Evolutionary conservation across 2,797 vertebrate genomes (phyloP).

Genomic region (Neoniphon sammara): DNA sequence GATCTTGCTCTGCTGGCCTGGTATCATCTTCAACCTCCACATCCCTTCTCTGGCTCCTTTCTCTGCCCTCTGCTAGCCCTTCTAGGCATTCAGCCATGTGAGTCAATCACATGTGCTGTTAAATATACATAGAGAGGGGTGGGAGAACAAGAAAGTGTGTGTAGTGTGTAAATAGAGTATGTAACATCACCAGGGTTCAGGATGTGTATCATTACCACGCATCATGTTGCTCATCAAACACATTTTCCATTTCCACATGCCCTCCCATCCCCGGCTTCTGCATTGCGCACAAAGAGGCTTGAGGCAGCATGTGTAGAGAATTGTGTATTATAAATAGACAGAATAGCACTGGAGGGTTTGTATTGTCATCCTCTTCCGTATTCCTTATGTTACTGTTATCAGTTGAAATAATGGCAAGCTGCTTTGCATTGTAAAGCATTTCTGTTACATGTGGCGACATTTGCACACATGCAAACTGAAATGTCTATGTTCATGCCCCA

Average conservation of each 20-base stretch:
- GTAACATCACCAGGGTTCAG: slow-evolving; percentile 2
- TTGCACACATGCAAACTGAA: slow-evolving; percentile 1
- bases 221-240: slow-evolving; percentile 18
- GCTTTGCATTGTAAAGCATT: slow-evolving; percentile 14
- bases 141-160: not conserved
- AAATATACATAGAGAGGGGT: slow-evolving; percentile 29
- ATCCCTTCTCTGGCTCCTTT: slow-evolving; percentile 26
- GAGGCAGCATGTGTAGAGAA: slow-evolving; percentile 15
- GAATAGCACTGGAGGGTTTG: not conserved
- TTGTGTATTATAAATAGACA: slow-evolving; percentile 23
- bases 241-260: slow-evolving; percentile 41
- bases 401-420: slow-evolving; percentile 1
- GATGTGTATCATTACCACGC: slow-evolving; percentile 15
- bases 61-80: slow-evolving; percentile 8
- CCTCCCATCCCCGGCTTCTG: slow-evolving; percentile 3
- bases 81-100: slow-evolving; percentile 43
- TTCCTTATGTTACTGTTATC: slow-evolving; percentile 1
- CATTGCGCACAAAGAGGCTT: slow-evolving; percentile 19
- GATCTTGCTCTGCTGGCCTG: slow-evolving; percentile 1
- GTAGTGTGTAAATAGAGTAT: slow-evolving; percentile 31
- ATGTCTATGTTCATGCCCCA: not conserved
- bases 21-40: slow-evolving; percentile 1
- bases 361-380: not conserved
- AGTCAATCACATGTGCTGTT: slow-evolving; percentile 48
- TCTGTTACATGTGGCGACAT: not conserved